Percentiles rank a stretch among this genome's conserved stretches.
Evolutionary conservation across 2,113 vertebrate genomes (phyloP).

Genomic region (Larimichthys crocea): DNA sequence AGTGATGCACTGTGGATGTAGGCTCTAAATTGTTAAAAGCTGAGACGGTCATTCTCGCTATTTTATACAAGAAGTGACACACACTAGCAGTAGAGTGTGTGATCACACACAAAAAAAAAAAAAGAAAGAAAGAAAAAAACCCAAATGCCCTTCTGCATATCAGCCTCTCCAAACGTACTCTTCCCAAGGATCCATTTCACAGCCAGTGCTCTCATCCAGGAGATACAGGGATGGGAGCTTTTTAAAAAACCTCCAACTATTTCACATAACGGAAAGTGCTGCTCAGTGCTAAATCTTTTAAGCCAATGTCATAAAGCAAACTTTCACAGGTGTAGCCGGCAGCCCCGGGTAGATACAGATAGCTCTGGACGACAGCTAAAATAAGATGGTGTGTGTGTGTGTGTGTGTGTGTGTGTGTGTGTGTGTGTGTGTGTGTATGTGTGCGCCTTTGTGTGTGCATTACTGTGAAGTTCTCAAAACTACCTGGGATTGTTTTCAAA

Average conservation of each 20-base stretch:
- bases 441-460: background rate
- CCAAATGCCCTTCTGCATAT: constrained; percentile 45
- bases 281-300: constrained; percentile 76
- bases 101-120: constrained; percentile 7
- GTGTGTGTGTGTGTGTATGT: background rate
- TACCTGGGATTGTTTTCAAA: constrained; percentile 41
- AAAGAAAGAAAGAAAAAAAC: background rate
- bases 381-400: constrained; percentile 15
- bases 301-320: constrained; percentile 78
- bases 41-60: background rate
- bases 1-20: constrained; percentile 34
- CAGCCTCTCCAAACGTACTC: constrained; percentile 53
- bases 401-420: background rate
- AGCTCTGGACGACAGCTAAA: constrained; percentile 54
- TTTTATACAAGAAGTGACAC: constrained; percentile 24
- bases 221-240: constrained; percentile 53
- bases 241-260: constrained; percentile 52
- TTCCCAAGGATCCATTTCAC: constrained; percentile 71
- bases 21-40: background rate
- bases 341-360: constrained; percentile 60
- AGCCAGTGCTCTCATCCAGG: constrained; percentile 55
- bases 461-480: constrained; percentile 20
- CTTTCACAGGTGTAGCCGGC: constrained; percentile 73
- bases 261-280: constrained; percentile 55
- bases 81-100: constrained; percentile 6